These are phyloP conservation scores for Choristoneura rosaceana DNA, from an alignment of 2,888 invertebrate genomes.

Conservation along the genomic window DNA sequence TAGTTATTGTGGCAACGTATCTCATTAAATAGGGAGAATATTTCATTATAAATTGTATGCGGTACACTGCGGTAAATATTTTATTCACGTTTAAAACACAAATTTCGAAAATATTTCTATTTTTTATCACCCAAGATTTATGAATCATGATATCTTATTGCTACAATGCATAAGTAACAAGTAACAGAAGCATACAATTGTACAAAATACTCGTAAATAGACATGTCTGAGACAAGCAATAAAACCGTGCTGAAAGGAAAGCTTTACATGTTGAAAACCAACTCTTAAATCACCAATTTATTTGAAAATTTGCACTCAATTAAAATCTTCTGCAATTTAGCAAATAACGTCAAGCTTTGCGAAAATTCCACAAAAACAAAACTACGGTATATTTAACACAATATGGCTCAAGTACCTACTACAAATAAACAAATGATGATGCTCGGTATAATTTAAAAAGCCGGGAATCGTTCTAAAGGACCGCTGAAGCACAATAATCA, in stretches of 20 bases:
- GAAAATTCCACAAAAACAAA: not conserved
- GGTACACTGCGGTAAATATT: not conserved
- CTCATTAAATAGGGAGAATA: conserved; percentile 2
- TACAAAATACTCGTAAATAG: not conserved
- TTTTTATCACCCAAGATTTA: not conserved
- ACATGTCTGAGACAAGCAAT: not conserved
- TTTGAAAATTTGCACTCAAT: too few species aligned
- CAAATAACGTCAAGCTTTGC: not conserved
- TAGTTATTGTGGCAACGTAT: conserved; percentile 4
- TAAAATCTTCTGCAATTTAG: too few species aligned
- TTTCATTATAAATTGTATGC: not conserved
- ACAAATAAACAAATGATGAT: conserved; percentile 9
- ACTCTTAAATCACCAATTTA: too few species aligned
- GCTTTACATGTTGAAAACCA: too few species aligned
- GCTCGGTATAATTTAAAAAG: conserved; percentile 16
- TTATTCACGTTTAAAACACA: not conserved
- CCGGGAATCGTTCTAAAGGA: conserved; percentile 10
- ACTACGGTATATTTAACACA: not conserved
- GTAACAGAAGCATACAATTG: not conserved
- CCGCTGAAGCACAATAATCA: conserved; percentile 36
- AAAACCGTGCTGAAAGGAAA: too few species aligned
- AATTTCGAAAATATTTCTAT: not conserved
- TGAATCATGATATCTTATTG: too few species aligned
- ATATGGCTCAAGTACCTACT: not conserved
- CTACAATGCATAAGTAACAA: too few species aligned